Percentiles rank a stretch among this genome's conserved stretches.
Evolutionary conservation across 2,888 invertebrate genomes (phyloP).

Genomic region (Sinodicranocentrus sp.): DNA sequence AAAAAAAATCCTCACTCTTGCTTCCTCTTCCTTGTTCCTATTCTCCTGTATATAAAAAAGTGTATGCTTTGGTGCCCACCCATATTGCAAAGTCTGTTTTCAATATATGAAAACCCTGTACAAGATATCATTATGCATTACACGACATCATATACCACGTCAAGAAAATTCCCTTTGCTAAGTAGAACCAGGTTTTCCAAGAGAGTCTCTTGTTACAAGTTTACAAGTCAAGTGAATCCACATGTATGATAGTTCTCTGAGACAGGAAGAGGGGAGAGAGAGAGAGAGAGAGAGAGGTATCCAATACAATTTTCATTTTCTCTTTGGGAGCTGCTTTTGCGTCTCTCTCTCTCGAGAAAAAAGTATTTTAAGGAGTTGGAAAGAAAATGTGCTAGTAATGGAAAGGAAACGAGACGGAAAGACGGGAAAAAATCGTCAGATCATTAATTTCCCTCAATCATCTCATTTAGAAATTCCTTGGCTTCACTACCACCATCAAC

Average conservation of each 20-base stretch:
- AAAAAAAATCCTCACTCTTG: background rate
- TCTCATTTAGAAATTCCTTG: slow-evolving; percentile 65
- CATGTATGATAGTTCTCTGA: too few species aligned
- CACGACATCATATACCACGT: background rate
- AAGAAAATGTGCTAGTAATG: slow-evolving; percentile 57
- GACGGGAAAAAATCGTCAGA: slow-evolving; percentile 63
- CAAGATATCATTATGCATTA: too few species aligned
- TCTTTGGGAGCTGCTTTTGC: background rate
- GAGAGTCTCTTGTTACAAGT: slow-evolving; percentile 14
- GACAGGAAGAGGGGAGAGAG: too few species aligned
- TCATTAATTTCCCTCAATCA: slow-evolving; percentile 68
- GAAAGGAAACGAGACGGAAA: slow-evolving; percentile 62
- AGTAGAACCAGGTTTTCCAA: background rate
- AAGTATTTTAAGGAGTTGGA: background rate
- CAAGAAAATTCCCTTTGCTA: background rate
- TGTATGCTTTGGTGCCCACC: background rate
- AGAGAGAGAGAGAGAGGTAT: too few species aligned
- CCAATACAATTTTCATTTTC: too few species aligned
- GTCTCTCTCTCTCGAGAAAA: too few species aligned
- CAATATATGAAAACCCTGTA: too few species aligned
- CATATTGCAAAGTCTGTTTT: too few species aligned
- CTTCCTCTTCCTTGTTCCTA: background rate
- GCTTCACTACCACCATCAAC: slow-evolving; percentile 52
- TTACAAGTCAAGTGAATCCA: slow-evolving; percentile 34
- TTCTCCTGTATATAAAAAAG: background rate